Evolutionary conservation across 2,797 vertebrate species (phyloP).

Genomic region (Gadopsis bispinosus): DNA sequence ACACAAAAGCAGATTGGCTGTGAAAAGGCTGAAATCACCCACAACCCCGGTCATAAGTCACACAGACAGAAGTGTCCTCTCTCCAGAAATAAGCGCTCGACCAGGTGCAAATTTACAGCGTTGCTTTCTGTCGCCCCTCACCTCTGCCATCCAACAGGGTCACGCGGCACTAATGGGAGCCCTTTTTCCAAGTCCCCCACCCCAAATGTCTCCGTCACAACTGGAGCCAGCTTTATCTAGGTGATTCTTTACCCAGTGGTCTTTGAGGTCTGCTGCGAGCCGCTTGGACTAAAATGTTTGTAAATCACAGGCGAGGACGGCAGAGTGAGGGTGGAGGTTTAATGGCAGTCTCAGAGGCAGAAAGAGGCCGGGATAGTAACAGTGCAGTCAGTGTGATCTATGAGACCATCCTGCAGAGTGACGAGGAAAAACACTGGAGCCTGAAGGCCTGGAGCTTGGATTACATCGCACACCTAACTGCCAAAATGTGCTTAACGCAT

Average conservation of each 20-base stretch:
- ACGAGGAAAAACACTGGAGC: conserved; percentile 6
- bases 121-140: conserved; percentile 30
- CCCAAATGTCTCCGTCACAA: conserved; percentile 29
- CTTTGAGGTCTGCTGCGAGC: conserved; percentile 52
- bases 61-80: conserved; percentile 17
- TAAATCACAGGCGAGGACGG: conserved; percentile 55
- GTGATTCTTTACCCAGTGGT: conserved; percentile 42
- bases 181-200: conserved; percentile 7
- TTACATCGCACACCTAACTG: conserved; percentile 27
- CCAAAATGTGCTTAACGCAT: conserved; percentile 1
- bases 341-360: conserved; percentile 35
- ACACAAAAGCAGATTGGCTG: conserved; percentile 23
- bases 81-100: conserved; percentile 33
- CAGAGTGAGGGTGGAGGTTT: conserved; percentile 34
- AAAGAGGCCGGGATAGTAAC: conserved; percentile 38
- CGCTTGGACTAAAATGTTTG: conserved; percentile 43
- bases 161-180: conserved; percentile 48
- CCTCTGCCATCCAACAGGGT: conserved; percentile 33
- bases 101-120: conserved; percentile 52
- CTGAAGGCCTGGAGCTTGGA: conserved; percentile 27
- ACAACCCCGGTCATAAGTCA: background rate
- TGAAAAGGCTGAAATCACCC: conserved; percentile 24
- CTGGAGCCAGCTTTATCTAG: conserved; percentile 23
- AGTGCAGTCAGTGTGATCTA: conserved; percentile 53
- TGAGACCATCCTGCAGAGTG: conserved; percentile 18